Evolutionary conservation across 2,113 vertebrate species (phyloP).

Genomic region (Canis aureus): DNA sequence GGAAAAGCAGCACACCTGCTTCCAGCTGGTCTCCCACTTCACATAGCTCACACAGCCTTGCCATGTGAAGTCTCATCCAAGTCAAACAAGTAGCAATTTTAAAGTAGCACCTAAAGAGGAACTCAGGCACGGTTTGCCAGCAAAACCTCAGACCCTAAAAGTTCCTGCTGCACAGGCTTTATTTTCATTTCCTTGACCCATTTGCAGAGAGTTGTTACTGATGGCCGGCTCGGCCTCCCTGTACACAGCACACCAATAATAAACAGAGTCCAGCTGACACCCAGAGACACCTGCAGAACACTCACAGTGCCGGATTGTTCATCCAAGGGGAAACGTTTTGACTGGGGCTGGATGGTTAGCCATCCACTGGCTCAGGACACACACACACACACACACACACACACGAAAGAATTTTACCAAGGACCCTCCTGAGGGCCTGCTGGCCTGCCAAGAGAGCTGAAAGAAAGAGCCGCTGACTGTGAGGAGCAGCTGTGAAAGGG

Average conservation of each 20-base stretch:
- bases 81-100: conserved; percentile 89
- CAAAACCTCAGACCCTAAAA: conserved; percentile 87
- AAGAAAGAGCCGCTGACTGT: not conserved
- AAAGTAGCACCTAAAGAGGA: conserved; percentile 89
- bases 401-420: not conserved
- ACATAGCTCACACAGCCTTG: conserved; percentile 81
- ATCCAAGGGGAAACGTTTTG: conserved; percentile 65
- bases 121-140: conserved; percentile 80
- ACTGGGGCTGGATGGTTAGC: conserved; percentile 34
- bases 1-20: conserved; percentile 86
- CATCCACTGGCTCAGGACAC: conserved; percentile 15
- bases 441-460: conserved; percentile 37
- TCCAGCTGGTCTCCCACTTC: conserved; percentile 80
- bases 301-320: conserved; percentile 91
- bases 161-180: conserved; percentile 86
- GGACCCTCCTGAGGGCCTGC: not conserved
- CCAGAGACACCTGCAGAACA: conserved; percentile 91
- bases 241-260: conserved; percentile 89
- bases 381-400: fast-evolving
- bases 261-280: conserved; percentile 91
- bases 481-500: conserved; percentile 40
- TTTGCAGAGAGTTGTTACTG: conserved; percentile 91
- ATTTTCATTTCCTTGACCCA: conserved; percentile 93
- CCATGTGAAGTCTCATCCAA: conserved; percentile 90
- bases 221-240: conserved; percentile 89